Evolutionary conservation across 2,888 invertebrate species (phyloP), one percentile per base, ranked within the genome.

Genomic region (Noctua fimbriata): DNA sequence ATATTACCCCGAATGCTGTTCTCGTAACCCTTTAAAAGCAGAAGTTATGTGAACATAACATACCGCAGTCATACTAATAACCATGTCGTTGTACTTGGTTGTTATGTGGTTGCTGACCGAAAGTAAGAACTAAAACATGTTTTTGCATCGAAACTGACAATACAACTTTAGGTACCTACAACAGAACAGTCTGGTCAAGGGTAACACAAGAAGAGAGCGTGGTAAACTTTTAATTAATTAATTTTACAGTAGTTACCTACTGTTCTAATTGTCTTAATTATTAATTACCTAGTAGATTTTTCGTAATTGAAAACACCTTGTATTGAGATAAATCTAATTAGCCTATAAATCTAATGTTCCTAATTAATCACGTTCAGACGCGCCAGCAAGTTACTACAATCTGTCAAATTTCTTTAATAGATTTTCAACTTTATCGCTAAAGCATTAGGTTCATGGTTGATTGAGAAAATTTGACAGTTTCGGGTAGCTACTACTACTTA

Each of bases 201-300:
- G 41, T 66, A 78, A 36, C 21, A n/a, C 55, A 84, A 49, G 82
- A 86, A 63, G 74, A 71, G 78, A 87, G 77, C 87, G 87, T 87
- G 73, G 73, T 69, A 74, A 78, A 73, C 6, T 78, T 58, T 36
- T 75, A 84, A 78, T 49, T 88, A 79, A 79, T 77, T 72, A 84
- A 72, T 66, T 75, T 41, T 58, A 75, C 32, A 58, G 21, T 28
- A 80, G 16, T n/a, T 44, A 67, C 16, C 16, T 36, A 63, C 28
- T 60, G 44, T 79, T 81, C 66, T 79, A 76, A 86, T 86, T 83
- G 73, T 69, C 78, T 80, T 73, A 79, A 77, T 79, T 78, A 83
- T 52, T 24, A 67, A 67, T 67, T 44, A 66, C 49, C 21, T 44
- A 44, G 36, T 73, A 58, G 65, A 73, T 69, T n/a, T 73, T 83